Evolutionary conservation across 2,888 invertebrate genomes (phyloP), one percentile per base, ranked within the genome.

Genomic region (Tipula unca): DNA sequence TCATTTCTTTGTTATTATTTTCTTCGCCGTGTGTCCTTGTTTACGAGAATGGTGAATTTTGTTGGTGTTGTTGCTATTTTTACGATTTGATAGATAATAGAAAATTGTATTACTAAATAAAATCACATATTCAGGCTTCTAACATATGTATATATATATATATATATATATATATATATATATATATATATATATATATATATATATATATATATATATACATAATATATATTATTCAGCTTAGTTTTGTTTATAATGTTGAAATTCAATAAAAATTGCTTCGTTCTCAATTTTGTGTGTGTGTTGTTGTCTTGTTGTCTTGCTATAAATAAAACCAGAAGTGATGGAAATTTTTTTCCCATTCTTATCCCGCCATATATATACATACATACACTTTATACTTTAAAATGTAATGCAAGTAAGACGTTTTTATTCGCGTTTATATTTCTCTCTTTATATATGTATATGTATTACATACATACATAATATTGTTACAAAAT

Each of bases 1-100:
- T 25, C 25, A 69, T 69, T 69, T 69, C 25, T 69, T 69, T 69
- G 69, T 69, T 25, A 69, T 20, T 25, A 69, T 20, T 25, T 69
- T 25, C 25, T 25, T 25, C 25, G 25, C 13, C 25, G 69, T 69
- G 14, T 69, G 69, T 69, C 69, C 69, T 25, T 20, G 69, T 69
- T 69, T 25, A 69, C 10, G 25, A 25, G 25, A 20, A 20, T 69
- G 3, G 48, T 6, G n/a, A 48, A 48, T 48, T 48, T 48, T 39
- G 6, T 39, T 39, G 0, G 17, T 54, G 17, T 54, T 54, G 25
- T 69, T 48, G 48, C 48, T 48, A 48, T 69, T 69, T 69, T 69
- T 69, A 69, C 69, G 69, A 69, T 69, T 69, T 69, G 69, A 69
- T 69, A 69, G 69, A 69, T 69, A 69, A 69, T 69, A 69, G 69